Conservation (phyloP, 2,113 vertebrate species). For the Okapia johnstoni region DNA sequence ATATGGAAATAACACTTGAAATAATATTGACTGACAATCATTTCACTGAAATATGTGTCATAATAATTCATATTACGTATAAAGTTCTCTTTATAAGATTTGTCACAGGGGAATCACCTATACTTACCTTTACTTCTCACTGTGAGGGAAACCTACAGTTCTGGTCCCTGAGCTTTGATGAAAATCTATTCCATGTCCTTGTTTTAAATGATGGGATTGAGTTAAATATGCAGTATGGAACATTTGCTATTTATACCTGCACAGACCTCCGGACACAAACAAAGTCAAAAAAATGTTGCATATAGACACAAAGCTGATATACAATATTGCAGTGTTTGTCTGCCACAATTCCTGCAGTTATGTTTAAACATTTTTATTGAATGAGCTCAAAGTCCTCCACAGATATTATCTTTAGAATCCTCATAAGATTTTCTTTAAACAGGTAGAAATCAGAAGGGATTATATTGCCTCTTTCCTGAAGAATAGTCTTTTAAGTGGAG, state of each 20-base stretch:
- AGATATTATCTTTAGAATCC: conserved; percentile 37
- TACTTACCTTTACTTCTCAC: not conserved
- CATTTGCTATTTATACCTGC: not conserved
- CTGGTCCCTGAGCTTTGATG: not conserved
- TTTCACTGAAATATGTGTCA: not conserved
- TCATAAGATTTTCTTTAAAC: not conserved
- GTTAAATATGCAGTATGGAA: not conserved
- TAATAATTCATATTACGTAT: not conserved
- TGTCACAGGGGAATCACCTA: not conserved
- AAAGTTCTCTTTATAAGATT: not conserved
- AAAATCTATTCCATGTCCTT: not conserved
- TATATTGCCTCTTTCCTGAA: not conserved
- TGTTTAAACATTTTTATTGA: conserved; percentile 32
- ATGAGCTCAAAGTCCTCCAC: conserved; percentile 34
- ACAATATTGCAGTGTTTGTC: not conserved
- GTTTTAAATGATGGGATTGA: not conserved
- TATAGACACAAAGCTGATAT: not conserved
- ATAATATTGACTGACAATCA: not conserved
- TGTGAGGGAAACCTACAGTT: not conserved
- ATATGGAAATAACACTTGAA: not conserved
- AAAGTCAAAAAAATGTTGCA: not conserved
- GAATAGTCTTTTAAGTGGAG: not conserved
- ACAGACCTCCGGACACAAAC: not conserved
- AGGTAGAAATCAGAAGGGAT: conserved; percentile 2
- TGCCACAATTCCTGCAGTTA: conserved; percentile 24